These are phyloP conservation scores for Malurus melanocephalus DNA, from an alignment of 2,113 vertebrate genomes.

Conservation along the genomic window DNA sequence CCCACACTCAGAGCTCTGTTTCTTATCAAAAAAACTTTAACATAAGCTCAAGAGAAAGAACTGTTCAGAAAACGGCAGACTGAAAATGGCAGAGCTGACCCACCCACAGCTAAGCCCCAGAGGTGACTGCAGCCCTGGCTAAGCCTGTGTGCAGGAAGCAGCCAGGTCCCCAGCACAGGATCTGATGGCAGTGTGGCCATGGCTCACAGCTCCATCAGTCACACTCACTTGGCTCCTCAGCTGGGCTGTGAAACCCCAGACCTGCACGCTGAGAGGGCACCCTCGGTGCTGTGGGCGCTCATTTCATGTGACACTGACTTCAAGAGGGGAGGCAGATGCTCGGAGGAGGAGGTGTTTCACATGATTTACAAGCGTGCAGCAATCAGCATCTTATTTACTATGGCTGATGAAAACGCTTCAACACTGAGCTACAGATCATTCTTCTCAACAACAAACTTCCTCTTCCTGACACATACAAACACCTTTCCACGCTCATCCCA, in stretches of 20 bases:
- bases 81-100: not conserved
- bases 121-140: not conserved
- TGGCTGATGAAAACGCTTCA: not conserved
- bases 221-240: not conserved
- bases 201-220: not conserved
- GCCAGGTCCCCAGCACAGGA: not conserved
- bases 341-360: not conserved
- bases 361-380: not conserved
- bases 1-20: not conserved
- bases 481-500: not conserved
- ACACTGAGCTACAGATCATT: not conserved
- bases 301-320: not conserved
- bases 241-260: not conserved
- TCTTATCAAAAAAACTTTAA: not conserved
- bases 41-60: not conserved
- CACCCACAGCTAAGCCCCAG: not conserved
- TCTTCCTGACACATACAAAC: not conserved
- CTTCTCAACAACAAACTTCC: not conserved
- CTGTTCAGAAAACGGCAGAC: not conserved
- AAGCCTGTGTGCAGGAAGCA: not conserved
- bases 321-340: not conserved
- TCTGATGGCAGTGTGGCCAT: accelerated
- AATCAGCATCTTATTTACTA: not conserved
- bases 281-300: not conserved
- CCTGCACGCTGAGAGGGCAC: accelerated